Evolutionary conservation across 2,888 invertebrate species (phyloP).

Genomic region (Leptothorax acervorum): DNA sequence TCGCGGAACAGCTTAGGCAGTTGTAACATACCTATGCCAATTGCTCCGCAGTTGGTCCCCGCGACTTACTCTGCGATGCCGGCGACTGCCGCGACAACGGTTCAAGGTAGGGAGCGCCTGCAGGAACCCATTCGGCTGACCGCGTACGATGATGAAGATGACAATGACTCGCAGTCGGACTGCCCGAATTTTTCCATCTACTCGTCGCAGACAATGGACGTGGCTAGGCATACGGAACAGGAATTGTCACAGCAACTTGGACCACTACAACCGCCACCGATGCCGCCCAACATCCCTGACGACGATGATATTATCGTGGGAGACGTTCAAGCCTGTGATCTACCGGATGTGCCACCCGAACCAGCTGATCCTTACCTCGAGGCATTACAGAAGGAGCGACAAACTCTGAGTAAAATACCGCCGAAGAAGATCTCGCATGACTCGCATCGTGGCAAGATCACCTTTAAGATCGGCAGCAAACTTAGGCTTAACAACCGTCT

Average conservation of each 20-base stretch:
- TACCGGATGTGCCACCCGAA: slow-evolving; percentile 82
- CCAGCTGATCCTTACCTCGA: slow-evolving; percentile 82
- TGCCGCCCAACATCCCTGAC: slow-evolving; percentile 79
- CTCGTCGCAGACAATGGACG: slow-evolving; percentile 92
- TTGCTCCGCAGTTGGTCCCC: slow-evolving; percentile 53
- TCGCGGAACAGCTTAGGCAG: slow-evolving; percentile 34
- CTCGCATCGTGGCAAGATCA: slow-evolving; percentile 81
- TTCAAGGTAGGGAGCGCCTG: neutral
- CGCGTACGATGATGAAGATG: slow-evolving; percentile 84
- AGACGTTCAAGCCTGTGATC: slow-evolving; percentile 81
- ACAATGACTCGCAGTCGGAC: slow-evolving; percentile 88
- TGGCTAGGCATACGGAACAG: slow-evolving; percentile 88
- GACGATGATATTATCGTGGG: slow-evolving; percentile 81
- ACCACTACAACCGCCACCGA: slow-evolving; percentile 80
- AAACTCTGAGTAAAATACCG: slow-evolving; percentile 80
- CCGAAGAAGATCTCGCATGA: slow-evolving; percentile 82
- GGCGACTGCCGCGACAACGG: neutral
- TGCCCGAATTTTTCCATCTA: slow-evolving; percentile 95
- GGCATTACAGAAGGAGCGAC: slow-evolving; percentile 82
- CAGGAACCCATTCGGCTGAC: slow-evolving; percentile 74
- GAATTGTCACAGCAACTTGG: slow-evolving; percentile 83
- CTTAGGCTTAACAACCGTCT: slow-evolving; percentile 81
- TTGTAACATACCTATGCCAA: slow-evolving; percentile 57
- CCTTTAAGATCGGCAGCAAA: slow-evolving; percentile 83
- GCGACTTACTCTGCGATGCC: neutral